These are phyloP conservation scores for Piliocolobus tephrosceles DNA, from an alignment of 2,113 vertebrate genomes.

Conservation along the genomic window DNA sequence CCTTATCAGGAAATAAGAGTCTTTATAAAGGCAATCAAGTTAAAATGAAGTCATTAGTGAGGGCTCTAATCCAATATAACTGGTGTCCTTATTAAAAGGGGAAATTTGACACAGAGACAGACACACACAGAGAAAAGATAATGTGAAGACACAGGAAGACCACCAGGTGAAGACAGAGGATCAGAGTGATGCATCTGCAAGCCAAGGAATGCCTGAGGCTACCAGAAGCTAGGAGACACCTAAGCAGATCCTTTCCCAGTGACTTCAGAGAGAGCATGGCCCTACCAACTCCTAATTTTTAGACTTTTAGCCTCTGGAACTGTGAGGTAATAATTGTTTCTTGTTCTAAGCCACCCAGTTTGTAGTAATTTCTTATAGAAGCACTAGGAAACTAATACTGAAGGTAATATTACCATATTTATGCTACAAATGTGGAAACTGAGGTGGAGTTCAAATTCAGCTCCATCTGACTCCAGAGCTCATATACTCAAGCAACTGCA, in stretches of 20 bases:
- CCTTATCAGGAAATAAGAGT: not conserved
- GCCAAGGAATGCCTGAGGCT: not conserved
- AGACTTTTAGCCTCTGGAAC: not conserved
- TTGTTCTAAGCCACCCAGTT: not conserved
- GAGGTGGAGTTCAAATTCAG: not conserved
- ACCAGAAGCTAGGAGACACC: not conserved
- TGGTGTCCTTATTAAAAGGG: not conserved
- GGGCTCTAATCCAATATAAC: not conserved
- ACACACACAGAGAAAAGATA: not conserved
- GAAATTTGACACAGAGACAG: not conserved
- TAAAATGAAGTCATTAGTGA: not conserved
- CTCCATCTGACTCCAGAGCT: not conserved
- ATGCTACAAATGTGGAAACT: not conserved
- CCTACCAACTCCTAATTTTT: not conserved
- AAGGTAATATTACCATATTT: not conserved
- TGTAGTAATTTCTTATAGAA: not conserved
- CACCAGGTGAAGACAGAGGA: not conserved
- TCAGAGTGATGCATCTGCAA: not conserved
- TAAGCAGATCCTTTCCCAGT: not conserved
- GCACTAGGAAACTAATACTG: not conserved
- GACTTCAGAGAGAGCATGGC: accelerated
- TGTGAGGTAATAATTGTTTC: not conserved
- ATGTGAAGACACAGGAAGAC: not conserved
- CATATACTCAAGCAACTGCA: not conserved
- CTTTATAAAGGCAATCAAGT: not conserved